Evolutionary conservation across 35 echinoderm and acorn worm species (phyloP).

Genomic region (Stichopus chloronotus): DNA sequence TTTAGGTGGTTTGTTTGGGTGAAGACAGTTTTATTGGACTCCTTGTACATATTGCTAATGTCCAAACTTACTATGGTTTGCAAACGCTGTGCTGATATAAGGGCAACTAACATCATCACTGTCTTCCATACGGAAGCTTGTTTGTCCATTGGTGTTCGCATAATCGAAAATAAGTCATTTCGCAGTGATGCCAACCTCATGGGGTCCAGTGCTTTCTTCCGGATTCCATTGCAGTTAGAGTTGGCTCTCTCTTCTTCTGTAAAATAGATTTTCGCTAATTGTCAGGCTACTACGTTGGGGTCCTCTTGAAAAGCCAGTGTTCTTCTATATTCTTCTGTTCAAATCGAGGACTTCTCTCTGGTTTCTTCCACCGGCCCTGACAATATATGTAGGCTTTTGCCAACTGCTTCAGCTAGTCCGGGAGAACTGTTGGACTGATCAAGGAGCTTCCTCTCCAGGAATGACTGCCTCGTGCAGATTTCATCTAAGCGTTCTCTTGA

Average conservation of each 20-base stretch:
- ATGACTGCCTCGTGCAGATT: neutral
- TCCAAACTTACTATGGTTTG: too few relatives aligned
- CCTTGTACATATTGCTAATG: too few relatives aligned
- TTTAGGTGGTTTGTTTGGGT: too few relatives aligned
- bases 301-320: neutral
- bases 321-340: neutral
- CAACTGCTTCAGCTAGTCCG: neutral
- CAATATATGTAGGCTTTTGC: neutral
- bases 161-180: neutral
- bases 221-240: neutral
- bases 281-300: neutral
- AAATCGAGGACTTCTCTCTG: neutral
- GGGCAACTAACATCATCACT: too few relatives aligned
- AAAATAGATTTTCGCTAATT: neutral
- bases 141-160: neutral
- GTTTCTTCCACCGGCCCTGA: neutral
- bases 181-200: neutral
- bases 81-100: too few relatives aligned
- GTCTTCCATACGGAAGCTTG: neutral
- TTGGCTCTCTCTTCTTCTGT: slow-evolving; percentile 5
- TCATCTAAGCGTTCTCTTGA: neutral
- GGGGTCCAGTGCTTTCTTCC: neutral
- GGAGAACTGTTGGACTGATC: neutral
- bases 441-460: neutral
- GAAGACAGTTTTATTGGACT: too few relatives aligned